These are phyloP conservation scores for Actinernus sp. DNA, from an alignment of 92 coral and sea anemone species.

Conservation along the genomic window DNA sequence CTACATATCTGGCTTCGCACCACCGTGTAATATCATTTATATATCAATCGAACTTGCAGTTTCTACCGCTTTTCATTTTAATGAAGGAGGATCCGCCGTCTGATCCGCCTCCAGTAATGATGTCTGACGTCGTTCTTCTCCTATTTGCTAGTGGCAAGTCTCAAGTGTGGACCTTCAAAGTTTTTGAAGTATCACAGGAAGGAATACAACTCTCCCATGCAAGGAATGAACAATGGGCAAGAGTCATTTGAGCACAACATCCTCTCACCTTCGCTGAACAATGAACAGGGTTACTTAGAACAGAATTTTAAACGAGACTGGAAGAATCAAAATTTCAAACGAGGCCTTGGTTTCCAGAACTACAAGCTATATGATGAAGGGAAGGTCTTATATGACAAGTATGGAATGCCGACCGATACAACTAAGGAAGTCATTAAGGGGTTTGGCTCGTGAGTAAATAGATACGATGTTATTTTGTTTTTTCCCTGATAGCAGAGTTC, in stretches of 20 bases:
- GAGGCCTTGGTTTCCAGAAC: slow-evolving; percentile 5
- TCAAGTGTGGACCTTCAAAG: slow-evolving; percentile 61
- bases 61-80: too few species aligned
- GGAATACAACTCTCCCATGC: slow-evolving; percentile 9
- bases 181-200: slow-evolving; percentile 26
- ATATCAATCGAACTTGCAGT: too few species aligned
- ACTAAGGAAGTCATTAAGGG: slow-evolving; percentile 75
- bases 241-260: too few species aligned
- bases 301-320: slow-evolving; percentile 26
- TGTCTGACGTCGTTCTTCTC: too few species aligned
- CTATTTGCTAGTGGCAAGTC: slow-evolving; percentile 35
- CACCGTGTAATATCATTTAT: too few species aligned
- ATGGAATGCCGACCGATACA: slow-evolving; percentile 79
- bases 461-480: too few species aligned
- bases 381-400: slow-evolving; percentile 67
- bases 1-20: too few species aligned
- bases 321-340: background rate
- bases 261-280: too few species aligned
- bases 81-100: too few species aligned
- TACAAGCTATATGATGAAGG: slow-evolving; percentile 64
- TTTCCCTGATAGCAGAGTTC: too few species aligned
- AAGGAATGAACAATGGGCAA: slow-evolving; percentile 23
- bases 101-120: too few species aligned
- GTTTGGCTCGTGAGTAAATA: slow-evolving; percentile 85
- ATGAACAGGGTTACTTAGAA: too few species aligned